phyloP scores from a whole-genome alignment of 2,113 vertebrate genomes.

The Cinclus mexicanus region DNA sequence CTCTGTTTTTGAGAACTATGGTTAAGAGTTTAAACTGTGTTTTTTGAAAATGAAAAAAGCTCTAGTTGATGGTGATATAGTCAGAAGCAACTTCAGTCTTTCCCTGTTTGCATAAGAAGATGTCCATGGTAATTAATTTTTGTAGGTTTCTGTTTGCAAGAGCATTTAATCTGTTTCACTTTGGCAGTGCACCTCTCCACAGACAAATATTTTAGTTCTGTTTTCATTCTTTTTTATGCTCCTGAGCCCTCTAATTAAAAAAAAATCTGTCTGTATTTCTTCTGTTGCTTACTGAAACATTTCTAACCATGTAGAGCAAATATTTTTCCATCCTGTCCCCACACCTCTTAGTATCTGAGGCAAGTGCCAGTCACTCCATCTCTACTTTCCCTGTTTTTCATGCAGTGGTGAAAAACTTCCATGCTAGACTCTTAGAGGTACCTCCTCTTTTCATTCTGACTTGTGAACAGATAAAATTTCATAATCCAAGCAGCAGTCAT shows the following conservation, averaged over 20 bases:
- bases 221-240: neutral
- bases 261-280: neutral
- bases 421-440: neutral
- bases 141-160: neutral
- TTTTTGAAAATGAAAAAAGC: neutral
- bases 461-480: neutral
- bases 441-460: neutral
- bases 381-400: neutral
- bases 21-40: neutral
- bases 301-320: neutral
- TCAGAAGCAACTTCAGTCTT: neutral
- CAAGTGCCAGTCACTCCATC: neutral
- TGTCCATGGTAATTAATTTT: neutral
- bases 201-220: neutral
- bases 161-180: neutral
- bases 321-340: neutral
- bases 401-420: neutral
- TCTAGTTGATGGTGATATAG: neutral
- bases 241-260: neutral
- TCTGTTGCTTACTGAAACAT: neutral
- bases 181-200: neutral
- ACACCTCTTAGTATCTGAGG: neutral
- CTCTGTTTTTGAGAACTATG: neutral
- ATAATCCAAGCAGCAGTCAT: neutral
- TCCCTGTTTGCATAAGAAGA: neutral